phyloP scores from a whole-genome alignment of 2,888 invertebrate species.

The Allacma fusca region DNA sequence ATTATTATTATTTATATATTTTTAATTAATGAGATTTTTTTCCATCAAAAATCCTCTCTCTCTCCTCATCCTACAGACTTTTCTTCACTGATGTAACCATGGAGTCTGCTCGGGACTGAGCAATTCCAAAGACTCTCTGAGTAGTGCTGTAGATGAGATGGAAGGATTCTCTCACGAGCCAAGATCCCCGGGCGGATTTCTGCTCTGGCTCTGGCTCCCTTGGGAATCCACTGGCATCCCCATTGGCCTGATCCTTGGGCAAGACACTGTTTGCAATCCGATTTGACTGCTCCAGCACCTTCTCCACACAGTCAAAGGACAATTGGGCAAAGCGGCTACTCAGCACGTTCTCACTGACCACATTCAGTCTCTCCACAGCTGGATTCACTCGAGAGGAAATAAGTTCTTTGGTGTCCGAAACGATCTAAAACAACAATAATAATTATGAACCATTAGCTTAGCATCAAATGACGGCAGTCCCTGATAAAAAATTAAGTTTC shows the following conservation, averaged over 20 bases:
- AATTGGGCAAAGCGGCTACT: conserved; percentile 49
- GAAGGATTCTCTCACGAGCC: conserved; percentile 45
- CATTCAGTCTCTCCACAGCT: conserved; percentile 44
- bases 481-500: not conserved
- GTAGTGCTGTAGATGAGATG: conserved; percentile 38
- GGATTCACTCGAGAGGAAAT: conserved; percentile 44
- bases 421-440: conserved; percentile 44
- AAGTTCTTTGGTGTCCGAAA: conserved; percentile 48
- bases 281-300: conserved; percentile 43
- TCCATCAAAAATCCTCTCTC: too few relatives aligned
- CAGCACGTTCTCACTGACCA: conserved; percentile 47
- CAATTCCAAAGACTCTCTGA: conserved; percentile 45
- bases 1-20: too few relatives aligned
- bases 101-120: conserved; percentile 47
- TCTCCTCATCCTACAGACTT: conserved; percentile 23
- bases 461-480: not conserved
- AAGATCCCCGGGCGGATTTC: conserved; percentile 47
- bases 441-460: not conserved
- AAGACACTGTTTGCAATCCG: conserved; percentile 51
- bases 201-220: conserved; percentile 38
- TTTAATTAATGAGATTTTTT: too few relatives aligned
- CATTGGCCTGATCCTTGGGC: conserved; percentile 45
- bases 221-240: conserved; percentile 31
- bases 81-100: conserved; percentile 18
- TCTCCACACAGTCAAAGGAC: conserved; percentile 51